These are phyloP conservation scores for Andrena minutula DNA, from an alignment of 2,888 invertebrate species.

Conservation along the genomic window DNA sequence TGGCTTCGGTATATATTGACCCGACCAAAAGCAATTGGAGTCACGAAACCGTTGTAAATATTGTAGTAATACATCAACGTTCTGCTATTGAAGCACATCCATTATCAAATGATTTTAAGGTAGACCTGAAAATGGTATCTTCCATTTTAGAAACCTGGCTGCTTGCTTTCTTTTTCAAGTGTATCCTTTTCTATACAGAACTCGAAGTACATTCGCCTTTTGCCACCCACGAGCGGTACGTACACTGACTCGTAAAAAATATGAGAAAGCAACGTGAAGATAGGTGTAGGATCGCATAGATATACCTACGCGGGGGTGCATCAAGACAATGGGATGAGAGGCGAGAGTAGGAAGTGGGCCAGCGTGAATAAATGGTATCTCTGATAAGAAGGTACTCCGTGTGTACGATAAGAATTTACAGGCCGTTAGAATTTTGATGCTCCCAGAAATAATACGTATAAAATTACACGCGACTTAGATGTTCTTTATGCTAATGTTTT, in stretches of 20 bases:
- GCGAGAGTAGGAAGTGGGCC: conserved; percentile 55
- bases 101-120: too few species aligned
- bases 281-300: conserved; percentile 2
- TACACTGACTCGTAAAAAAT: not conserved
- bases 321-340: conserved; percentile 41
- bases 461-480: conserved; percentile 21
- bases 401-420: conserved; percentile 54
- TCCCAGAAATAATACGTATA: conserved; percentile 25
- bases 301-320: conserved; percentile 6
- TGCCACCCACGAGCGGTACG: too few species aligned
- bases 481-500: conserved; percentile 4
- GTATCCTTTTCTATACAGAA: too few species aligned
- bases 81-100: not conserved
- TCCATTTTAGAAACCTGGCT: too few species aligned
- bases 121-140: too few species aligned
- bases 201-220: not conserved
- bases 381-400: conserved; percentile 52
- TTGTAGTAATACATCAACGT: conserved; percentile 8
- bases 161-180: too few species aligned
- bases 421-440: conserved; percentile 53
- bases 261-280: not conserved
- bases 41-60: conserved; percentile 1
- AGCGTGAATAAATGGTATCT: conserved; percentile 56
- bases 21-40: conserved; percentile 9
- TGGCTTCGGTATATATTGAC: conserved; percentile 18